These are phyloP conservation scores for Gila orcuttii DNA, from an alignment of 2,113 vertebrate genomes.

Conservation along the genomic window DNA sequence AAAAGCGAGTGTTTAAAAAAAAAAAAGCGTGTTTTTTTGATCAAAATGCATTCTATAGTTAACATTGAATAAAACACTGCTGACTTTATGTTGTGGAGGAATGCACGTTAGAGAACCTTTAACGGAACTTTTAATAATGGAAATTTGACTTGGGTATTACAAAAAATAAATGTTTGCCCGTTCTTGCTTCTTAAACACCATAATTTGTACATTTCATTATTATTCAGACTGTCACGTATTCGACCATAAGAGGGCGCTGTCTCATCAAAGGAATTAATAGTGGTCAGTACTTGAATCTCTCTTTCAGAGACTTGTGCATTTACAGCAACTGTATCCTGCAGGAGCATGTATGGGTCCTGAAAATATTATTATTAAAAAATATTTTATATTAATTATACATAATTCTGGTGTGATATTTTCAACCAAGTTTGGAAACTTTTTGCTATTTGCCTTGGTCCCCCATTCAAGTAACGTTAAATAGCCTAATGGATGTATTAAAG, in stretches of 20 bases:
- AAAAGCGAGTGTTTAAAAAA: too few species aligned
- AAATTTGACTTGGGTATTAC: background rate
- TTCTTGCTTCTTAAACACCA: background rate
- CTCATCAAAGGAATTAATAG: background rate
- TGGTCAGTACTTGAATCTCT: background rate
- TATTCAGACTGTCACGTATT: background rate
- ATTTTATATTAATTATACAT: background rate
- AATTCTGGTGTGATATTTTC: background rate
- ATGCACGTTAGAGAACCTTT: too few species aligned
- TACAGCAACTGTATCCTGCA: background rate
- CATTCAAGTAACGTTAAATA: background rate
- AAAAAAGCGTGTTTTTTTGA: too few species aligned
- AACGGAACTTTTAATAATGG: too few species aligned
- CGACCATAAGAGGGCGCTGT: slow-evolving; percentile 58
- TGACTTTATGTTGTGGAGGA: too few species aligned
- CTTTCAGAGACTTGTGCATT: background rate
- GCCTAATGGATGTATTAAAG: background rate
- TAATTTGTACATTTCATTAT: background rate
- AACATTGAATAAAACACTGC: too few species aligned
- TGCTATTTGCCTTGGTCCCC: background rate
- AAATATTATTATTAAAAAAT: too few species aligned
- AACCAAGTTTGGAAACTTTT: background rate
- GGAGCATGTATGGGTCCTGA: too few species aligned
- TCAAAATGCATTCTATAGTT: too few species aligned
- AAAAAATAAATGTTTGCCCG: background rate